phyloP scores from a whole-genome alignment of 1,140 invertebrate species.

The Sycobia sp. region DNA sequence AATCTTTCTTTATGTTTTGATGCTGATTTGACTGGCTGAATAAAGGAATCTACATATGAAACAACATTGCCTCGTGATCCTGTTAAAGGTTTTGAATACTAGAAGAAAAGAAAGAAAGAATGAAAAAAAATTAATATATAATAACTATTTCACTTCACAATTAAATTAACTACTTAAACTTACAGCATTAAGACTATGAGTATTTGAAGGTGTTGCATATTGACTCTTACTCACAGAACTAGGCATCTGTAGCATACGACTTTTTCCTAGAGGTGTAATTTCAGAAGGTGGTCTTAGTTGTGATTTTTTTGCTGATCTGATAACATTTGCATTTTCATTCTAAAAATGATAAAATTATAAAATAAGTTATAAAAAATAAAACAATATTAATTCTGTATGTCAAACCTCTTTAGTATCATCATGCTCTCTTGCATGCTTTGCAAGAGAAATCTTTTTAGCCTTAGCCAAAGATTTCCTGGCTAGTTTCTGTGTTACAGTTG shows the following conservation, averaged over 20 bases:
- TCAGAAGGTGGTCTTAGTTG: slow-evolving; percentile 36
- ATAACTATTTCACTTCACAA: background rate
- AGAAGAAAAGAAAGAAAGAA: no score
- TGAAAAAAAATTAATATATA: slow-evolving; percentile 19
- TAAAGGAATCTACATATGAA: slow-evolving; percentile 48
- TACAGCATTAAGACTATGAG: slow-evolving; percentile 36
- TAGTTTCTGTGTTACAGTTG: slow-evolving; percentile 42
- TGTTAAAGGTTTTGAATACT: slow-evolving; percentile 47
- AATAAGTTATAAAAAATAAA: slow-evolving; percentile 11
- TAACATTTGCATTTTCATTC: slow-evolving; percentile 21
- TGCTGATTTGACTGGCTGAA: slow-evolving; percentile 42
- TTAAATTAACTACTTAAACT: background rate
- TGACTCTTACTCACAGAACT: slow-evolving; percentile 44
- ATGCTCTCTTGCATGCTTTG: slow-evolving; percentile 42
- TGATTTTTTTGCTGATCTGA: slow-evolving; percentile 31
- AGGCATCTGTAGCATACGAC: slow-evolving; percentile 42
- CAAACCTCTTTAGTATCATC: slow-evolving; percentile 52
- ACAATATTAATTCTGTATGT: slow-evolving; percentile 11
- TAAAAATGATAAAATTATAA: slow-evolving; percentile 10
- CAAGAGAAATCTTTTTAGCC: slow-evolving; percentile 51
- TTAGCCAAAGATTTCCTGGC: slow-evolving; percentile 53
- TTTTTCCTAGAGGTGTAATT: slow-evolving; percentile 51
- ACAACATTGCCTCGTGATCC: slow-evolving; percentile 47
- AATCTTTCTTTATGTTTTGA: slow-evolving; percentile 49
- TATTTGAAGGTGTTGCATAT: slow-evolving; percentile 46